Conservation (phyloP, 2,797 vertebrate species). For the Etheostoma nigrum region DNA sequence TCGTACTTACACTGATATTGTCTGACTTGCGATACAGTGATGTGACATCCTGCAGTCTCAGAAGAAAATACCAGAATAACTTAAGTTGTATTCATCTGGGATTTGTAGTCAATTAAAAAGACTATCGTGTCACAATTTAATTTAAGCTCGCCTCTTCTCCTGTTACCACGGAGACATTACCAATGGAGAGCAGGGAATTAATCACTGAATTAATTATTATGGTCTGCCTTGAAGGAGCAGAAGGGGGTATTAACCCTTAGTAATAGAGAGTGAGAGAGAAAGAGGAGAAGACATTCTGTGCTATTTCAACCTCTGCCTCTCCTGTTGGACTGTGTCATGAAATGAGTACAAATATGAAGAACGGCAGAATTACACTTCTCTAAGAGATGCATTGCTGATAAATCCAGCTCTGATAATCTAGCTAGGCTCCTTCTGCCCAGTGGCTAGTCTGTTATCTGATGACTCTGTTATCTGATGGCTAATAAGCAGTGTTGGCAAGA, state of each 20-base stretch:
- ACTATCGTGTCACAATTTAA: slow-evolving; percentile 64
- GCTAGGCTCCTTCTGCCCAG: background rate
- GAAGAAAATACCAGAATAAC: slow-evolving; percentile 24
- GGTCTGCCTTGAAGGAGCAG: slow-evolving; percentile 71
- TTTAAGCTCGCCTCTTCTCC: slow-evolving; percentile 59
- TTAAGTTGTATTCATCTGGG: slow-evolving; percentile 39
- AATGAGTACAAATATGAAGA: slow-evolving; percentile 23
- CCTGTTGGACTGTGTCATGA: slow-evolving; percentile 21
- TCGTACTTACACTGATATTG: slow-evolving; percentile 16
- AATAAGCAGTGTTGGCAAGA: background rate
- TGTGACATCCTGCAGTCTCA: slow-evolving; percentile 12
- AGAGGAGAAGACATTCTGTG: slow-evolving; percentile 12
- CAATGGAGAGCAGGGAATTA: slow-evolving; percentile 73
- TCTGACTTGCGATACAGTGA: slow-evolving; percentile 1
- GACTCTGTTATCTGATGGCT: background rate
- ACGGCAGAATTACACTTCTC: background rate
- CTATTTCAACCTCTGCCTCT: slow-evolving; percentile 43
- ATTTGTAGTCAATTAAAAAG: slow-evolving; percentile 69
- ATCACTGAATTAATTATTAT: slow-evolving; percentile 81
- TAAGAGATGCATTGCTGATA: background rate
- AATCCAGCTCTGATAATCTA: background rate
- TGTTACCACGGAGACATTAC: slow-evolving; percentile 73
- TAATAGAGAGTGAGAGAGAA: slow-evolving; percentile 41
- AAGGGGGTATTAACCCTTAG: slow-evolving; percentile 76
- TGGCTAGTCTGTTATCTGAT: background rate